Base-by-base conservation (phyloP, 2,113 vertebrate species). In the Felis chaus region DNA sequence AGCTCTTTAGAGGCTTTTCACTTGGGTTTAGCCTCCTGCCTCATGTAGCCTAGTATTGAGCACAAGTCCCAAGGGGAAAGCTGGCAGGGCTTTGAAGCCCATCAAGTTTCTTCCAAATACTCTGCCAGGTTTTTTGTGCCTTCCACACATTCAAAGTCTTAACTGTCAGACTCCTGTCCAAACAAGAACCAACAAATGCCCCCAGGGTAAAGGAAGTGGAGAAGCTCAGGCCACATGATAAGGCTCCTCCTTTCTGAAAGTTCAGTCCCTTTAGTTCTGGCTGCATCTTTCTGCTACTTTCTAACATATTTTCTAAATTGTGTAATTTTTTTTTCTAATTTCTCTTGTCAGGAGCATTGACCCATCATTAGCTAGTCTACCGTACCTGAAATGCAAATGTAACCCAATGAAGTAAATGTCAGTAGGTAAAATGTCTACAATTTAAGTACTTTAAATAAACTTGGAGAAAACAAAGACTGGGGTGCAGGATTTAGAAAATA, bases 331-430 rank as follows among this genome's bases (percentile, higher is more conserved):
- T 36, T 36, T 19, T 7, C 11, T n/a, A 48, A 36, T 94, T 45
- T 41, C 18, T 94, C 57, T 71, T n/a, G 57, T 78, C 4, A 8
- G 53, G 23, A 50, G 16, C 21, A 53, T 4, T 63, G 18, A 8
- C 27, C 10, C 27, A 53, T 29, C 61, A 27, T 86, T 53, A 89
- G 29, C 48, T 68, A 83, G 74, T 41, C 2, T 9, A 50, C 10
- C 31, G 4, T 15, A 33, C 3, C 31, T 41, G 12, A 84, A 92
- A 68, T 8, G 25, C n/a, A 91, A 36, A 48, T 87, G 41, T 87
- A 82, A 82, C 55, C 5, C n/a, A 86, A 16, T 71, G n/a, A 93
- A 87, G 83, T 90, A 31, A 76, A 87, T 91, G 74, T 96, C 53
- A 65, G 45, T 9, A 91, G 29, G 61, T 48, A 82, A 95, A 93